Evolutionary conservation across 2,113 vertebrate species (phyloP).

Genomic region (Passer montanus): DNA sequence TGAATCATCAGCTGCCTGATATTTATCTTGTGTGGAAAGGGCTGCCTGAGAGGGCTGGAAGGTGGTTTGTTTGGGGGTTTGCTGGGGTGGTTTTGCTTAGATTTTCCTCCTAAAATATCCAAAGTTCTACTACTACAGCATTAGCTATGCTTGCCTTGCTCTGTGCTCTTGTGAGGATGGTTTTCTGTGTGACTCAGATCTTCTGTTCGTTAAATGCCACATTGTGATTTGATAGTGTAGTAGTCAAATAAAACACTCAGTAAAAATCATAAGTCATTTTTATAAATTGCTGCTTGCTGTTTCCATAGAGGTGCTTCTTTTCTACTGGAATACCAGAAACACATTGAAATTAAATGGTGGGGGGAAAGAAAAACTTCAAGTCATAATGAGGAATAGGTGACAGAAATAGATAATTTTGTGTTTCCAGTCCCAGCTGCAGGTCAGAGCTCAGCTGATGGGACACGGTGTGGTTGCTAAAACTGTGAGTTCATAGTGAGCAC

Average conservation of each 20-base stretch:
- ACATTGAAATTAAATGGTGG: not conserved
- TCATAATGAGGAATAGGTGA: not conserved
- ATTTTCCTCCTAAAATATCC: not conserved
- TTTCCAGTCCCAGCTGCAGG: not conserved
- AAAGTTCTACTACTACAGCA: not conserved
- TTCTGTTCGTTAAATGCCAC: not conserved
- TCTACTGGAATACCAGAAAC: not conserved
- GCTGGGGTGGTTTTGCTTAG: not conserved
- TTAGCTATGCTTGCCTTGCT: not conserved
- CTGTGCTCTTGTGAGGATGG: not conserved
- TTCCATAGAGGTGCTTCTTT: not conserved
- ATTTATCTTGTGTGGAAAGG: not conserved
- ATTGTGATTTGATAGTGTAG: not conserved
- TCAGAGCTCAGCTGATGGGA: not conserved
- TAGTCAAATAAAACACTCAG: not conserved
- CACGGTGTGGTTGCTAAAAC: not conserved
- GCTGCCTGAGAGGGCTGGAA: not conserved
- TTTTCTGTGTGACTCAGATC: not conserved
- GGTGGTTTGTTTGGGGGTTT: not conserved
- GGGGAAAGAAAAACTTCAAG: not conserved
- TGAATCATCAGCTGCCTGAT: conserved; percentile 10
- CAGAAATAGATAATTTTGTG: not conserved
- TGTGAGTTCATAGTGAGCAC: not conserved
- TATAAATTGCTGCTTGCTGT: not conserved
- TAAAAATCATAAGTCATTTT: not conserved